Evolutionary conservation across 1,140 invertebrate genomes (phyloP), one percentile per base, ranked within the genome.

Genomic region (Sipha flava): DNA sequence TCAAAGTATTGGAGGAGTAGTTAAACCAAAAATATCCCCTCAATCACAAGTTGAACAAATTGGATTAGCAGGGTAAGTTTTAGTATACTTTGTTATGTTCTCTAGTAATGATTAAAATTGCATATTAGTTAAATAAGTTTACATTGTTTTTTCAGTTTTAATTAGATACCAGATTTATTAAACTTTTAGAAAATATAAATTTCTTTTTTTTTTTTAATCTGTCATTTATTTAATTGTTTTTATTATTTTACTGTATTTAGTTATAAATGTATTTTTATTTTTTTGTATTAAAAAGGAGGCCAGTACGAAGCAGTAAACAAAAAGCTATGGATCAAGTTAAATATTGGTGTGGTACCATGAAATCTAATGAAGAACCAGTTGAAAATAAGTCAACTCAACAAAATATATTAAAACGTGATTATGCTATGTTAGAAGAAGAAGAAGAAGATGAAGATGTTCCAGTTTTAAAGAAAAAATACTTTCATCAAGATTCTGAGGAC

Each of bases 261-360:
- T 40, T 5, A 23, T n/a, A n/a, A n/a, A n/a, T n/a, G n/a, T n/a
- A n/a, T n/a, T 12, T 23, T 64, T 21, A 9, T 37, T 79, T 75
- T n/a, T 62, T 12, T 64, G 2, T 31, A 2, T 47, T 37, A 80
- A 81, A 49, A 21, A 82, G 82, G 29, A 89, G 93, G 18, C 90
- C 92, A 6, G 90, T 91, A 83, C 88, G 93, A 5, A 92, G 90
- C 12, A 93, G 92, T 82, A 94, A 94, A 85, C 91, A 90, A 49
- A 92, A 92, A 82, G 93, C 92, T 1, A 88, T 93, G 86, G 91
- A 92, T 85, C 91, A 93, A 85, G 92, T 94, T n/a, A 94, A 93
- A 83, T 89, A 91, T 80, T 94, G 93, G 93, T 92, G 90, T 84
- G 91, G 91, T 21, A 87, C 88, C 9, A 89, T 89, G 85, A 81